Evolutionary conservation across 2,113 vertebrate species (phyloP), one percentile per base, ranked within the genome.

Genomic region (Rhea americana): DNA sequence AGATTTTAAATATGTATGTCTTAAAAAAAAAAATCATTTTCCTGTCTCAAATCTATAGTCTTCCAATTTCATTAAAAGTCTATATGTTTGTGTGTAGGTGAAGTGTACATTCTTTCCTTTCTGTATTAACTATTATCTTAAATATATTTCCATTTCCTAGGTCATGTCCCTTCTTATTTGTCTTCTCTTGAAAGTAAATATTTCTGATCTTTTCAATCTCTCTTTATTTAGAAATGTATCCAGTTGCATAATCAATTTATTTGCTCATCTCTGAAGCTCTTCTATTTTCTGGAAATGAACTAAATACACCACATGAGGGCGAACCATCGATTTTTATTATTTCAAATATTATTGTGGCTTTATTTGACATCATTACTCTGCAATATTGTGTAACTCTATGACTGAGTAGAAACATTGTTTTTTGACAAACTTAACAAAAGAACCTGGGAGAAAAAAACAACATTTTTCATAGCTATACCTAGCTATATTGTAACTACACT

Each of bases 221-320:
- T 93, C 6, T 91, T 88, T 5, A 45, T 81, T 75, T 86, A 65
- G 53, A 80, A 90, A 86, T 37, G 3, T 53, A 65, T 86, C 32
- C 45, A 66, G 25, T 86, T 86, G 66, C 53, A 68, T 87, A 25
- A 75, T 70, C 3, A 61, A 58, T 89, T 89, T 76, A 75, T 65
- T 87, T 87, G 55, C 59, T 62, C 24, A 47, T 85, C 63, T 75
- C 87, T 89, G 71, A 91, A 73, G 32, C 47, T 79, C 71, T 63
- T 7, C 25, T 94, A 1, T 85, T 94, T 88, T 86, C 84, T 87
- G 77, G 89, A 95, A 92, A 72, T 93, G 85, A 93, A 61, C 84
- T 82, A 74, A 89, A 89, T 89, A 16, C 55, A 94, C 95, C 94
- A 94, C 93, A 95, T 93, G 95, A 95, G 91, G 95, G 94, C 91